These are phyloP conservation scores for Drosophila colorata DNA, from an alignment of 2,888 invertebrate genomes.

Conservation along the genomic window DNA sequence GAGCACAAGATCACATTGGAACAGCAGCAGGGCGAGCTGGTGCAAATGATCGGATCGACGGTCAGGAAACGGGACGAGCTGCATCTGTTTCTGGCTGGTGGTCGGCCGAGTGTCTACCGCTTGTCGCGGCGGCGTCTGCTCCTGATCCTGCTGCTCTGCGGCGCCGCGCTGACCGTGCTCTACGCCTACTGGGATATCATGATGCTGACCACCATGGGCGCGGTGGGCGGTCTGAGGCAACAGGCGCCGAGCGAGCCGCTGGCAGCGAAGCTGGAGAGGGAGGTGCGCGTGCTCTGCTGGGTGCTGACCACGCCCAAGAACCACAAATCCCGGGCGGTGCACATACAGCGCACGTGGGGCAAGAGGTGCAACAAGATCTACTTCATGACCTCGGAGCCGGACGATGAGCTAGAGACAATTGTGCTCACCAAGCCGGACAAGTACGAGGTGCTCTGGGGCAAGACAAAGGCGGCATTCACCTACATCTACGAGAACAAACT, in stretches of 20 bases:
- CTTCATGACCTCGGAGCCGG: conserved; percentile 93
- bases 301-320: conserved; percentile 96
- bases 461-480: conserved; percentile 96
- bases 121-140: conserved; percentile 25
- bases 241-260: conserved; percentile 73
- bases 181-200: conserved; percentile 54
- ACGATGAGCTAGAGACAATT: conserved; percentile 91
- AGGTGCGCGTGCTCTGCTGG: conserved; percentile 96
- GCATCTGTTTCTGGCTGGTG: conserved; percentile 24
- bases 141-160: conserved; percentile 23
- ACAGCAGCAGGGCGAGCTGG: conserved; percentile 11
- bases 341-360: conserved; percentile 98
- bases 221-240: not conserved
- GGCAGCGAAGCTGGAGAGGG: conserved; percentile 89
- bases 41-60: not conserved
- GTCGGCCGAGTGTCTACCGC: conserved; percentile 16
- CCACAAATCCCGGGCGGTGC: conserved; percentile 93
- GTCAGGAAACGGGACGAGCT: conserved; percentile 24
- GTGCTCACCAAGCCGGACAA: conserved; percentile 92
- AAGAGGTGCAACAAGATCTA: conserved; percentile 94
- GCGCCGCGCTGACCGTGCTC: conserved; percentile 20
- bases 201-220: conserved; percentile 25
- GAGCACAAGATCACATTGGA: conserved; percentile 54
- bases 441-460: conserved; percentile 96
- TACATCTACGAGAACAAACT: conserved; percentile 93